These are phyloP conservation scores for Neosilurus hyrtlii DNA, from an alignment of 2,797 vertebrate genomes.

Conservation along the genomic window DNA sequence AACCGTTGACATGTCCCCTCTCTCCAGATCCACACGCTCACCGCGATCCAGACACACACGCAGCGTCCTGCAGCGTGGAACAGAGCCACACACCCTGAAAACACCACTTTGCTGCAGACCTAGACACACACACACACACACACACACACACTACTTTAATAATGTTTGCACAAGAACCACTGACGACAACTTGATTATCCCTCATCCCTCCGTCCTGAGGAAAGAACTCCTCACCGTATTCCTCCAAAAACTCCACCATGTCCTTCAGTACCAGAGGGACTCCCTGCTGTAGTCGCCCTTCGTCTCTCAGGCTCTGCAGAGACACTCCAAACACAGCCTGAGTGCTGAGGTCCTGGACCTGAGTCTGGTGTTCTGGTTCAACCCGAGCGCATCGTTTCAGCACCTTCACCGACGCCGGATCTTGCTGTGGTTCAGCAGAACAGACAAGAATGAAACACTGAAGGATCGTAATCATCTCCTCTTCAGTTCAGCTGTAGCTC, in stretches of 20 bases:
- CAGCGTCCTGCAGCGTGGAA: constrained; percentile 68
- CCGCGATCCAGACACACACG: constrained; percentile 75
- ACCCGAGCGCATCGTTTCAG: neutral
- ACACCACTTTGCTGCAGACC: constrained; percentile 51
- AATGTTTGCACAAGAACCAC: neutral
- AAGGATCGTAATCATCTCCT: neutral
- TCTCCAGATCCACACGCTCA: constrained; percentile 37
- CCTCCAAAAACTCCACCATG: constrained; percentile 71
- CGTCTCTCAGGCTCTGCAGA: neutral
- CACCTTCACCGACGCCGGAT: neutral
- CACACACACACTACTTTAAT: neutral
- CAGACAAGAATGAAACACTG: neutral
- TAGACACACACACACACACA: neutral
- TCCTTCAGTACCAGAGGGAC: constrained; percentile 72
- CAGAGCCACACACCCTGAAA: constrained; percentile 76
- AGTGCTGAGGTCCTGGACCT: neutral
- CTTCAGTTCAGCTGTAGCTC: too few relatives aligned
- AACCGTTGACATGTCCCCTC: constrained; percentile 73
- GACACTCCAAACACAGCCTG: neutral
- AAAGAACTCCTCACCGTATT: neutral
- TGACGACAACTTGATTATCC: neutral
- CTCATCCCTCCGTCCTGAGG: neutral
- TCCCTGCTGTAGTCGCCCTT: constrained; percentile 45
- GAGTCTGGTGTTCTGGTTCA: neutral
- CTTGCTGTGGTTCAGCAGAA: neutral